phyloP scores from a whole-genome alignment of 2,113 vertebrate genomes.

The human (Homo sapiens) region DNA sequence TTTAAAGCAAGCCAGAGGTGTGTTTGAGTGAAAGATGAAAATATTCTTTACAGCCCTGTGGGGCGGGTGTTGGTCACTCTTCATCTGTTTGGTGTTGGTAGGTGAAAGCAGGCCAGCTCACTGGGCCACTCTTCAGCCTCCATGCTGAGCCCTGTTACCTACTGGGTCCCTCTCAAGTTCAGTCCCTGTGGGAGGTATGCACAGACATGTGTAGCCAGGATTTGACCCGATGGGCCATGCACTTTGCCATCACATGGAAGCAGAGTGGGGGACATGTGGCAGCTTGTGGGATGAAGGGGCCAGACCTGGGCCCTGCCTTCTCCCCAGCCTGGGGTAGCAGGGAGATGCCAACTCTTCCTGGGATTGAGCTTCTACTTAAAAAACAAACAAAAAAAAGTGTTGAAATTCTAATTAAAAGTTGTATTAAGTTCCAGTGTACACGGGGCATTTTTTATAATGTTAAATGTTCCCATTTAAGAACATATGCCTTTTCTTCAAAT shows the following conservation, averaged over 20 bases:
- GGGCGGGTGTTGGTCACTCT: not conserved
- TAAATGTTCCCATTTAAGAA: not conserved
- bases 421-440: not conserved
- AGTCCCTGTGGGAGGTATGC: not conserved
- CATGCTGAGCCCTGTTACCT: not conserved
- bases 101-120: not conserved
- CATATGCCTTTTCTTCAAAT: not conserved
- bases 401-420: slow-evolving; percentile 20
- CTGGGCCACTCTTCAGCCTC: not conserved
- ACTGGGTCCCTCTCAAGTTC: not conserved
- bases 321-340: not conserved
- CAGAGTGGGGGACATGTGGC: not conserved
- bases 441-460: not conserved
- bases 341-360: not conserved
- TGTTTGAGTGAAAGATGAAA: slow-evolving; percentile 25
- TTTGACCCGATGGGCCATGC: not conserved
- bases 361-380: not conserved
- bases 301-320: not conserved
- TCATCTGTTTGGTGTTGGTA: not conserved
- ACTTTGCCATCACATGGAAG: not conserved
- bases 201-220: not conserved
- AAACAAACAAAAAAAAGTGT: not conserved
- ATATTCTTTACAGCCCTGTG: not conserved
- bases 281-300: not conserved
- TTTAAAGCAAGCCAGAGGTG: slow-evolving; percentile 13